Evolutionary conservation across 2,888 invertebrate genomes (phyloP).

Genomic region (Aplocera efformata): DNA sequence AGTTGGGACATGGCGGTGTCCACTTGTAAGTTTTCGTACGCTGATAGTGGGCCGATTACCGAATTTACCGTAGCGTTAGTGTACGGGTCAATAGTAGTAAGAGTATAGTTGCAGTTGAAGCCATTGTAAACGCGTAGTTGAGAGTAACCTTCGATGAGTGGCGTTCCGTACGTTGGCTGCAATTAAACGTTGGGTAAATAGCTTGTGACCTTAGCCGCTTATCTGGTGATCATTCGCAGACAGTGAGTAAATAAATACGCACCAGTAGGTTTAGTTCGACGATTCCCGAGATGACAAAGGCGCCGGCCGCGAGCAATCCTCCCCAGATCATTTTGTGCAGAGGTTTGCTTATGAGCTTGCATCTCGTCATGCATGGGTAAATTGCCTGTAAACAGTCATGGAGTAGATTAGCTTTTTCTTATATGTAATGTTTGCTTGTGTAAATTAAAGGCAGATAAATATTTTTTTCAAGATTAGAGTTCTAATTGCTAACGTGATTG

Average conservation of each 20-base stretch:
- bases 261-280: conserved; percentile 89
- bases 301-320: conserved; percentile 89
- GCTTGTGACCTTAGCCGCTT: conserved; percentile 5
- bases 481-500: too few relatives aligned
- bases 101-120: conserved; percentile 76
- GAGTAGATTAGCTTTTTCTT: too few relatives aligned
- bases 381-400: conserved; percentile 69
- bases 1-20: conserved; percentile 35
- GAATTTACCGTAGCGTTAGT: conserved; percentile 31
- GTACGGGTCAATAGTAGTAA: conserved; percentile 38
- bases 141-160: conserved; percentile 79
- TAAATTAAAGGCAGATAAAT: conserved; percentile 3
- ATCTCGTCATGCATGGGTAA: conserved; percentile 88
- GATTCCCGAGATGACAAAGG: conserved; percentile 94
- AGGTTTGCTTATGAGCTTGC: conserved; percentile 86
- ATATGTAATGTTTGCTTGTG: neutral
- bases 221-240: conserved; percentile 2
- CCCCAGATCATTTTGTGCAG: conserved; percentile 93
- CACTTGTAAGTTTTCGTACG: conserved; percentile 67
- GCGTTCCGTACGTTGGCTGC: conserved; percentile 80
- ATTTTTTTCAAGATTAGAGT: neutral
- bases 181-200: conserved; percentile 27
- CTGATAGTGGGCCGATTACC: conserved; percentile 51
- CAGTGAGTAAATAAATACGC: conserved; percentile 24
- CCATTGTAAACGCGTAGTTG: conserved; percentile 88